Evolutionary conservation across 1,140 invertebrate genomes (phyloP), one percentile per base, ranked within the genome.

Genomic region (Aphidius gifuensis): DNA sequence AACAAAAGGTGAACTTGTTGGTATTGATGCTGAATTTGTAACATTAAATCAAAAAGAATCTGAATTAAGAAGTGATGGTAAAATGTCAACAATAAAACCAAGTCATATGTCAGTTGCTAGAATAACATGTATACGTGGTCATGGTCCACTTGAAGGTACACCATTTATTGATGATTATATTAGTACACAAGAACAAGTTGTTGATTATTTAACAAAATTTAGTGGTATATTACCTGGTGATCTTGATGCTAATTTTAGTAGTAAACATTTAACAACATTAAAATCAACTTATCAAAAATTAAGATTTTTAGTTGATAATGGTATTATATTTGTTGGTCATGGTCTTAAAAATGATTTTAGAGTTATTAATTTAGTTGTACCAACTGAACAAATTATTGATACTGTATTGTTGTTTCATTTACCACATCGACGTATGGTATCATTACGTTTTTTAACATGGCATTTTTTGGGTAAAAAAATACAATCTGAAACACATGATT

Each of bases 91-190:
- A 3, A 89, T 95, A 39, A 92, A 93, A 79, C 93, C 93, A 6
- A 92, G 90, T 55, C 92, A 94, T 68, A 88, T 93, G 85, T 92
- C 90, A 6, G 91, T 94, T 8, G 93, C 92, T 0, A 83, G 93
- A 67, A 92, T 96, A 44, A 93, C 93, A 38, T 94, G 92, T 74
- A 89, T 96, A 62, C 80, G 93, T 73, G 93, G 92, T 4, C 86
- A 92, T 82, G 93, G 92, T n/a, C 80, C 84, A 2, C 72, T 90
- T 59, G 87, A 92, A 76, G 92, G 92, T 9, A 87, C 88, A 38
- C 91, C 93, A 0, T 95, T 96, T 71, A 90, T 96, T 62, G 94
- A 96, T 78, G 94, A 96, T 80, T 96, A 96, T 73, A 94, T 96
- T 64, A 90, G 90, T 50, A 95, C 92, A 39, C 92, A 92, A 76